These are phyloP conservation scores for Siphlonurus alternatus DNA, from an alignment of 2,888 invertebrate species.

Conservation along the genomic window DNA sequence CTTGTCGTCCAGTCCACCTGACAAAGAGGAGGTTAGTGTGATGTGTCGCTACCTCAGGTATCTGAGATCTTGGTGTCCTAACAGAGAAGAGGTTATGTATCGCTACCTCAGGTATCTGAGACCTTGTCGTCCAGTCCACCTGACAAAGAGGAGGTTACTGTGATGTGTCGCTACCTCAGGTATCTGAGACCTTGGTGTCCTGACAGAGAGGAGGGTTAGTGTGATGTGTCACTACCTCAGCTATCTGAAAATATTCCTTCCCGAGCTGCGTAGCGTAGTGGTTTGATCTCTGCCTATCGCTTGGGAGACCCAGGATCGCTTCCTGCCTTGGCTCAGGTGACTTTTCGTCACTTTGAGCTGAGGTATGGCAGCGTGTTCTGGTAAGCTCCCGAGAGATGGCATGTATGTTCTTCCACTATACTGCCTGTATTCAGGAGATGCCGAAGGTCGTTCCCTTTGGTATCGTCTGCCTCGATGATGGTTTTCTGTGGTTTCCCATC, in stretches of 20 bases:
- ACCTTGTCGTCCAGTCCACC: conserved; percentile 40
- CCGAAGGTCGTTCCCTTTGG: no score
- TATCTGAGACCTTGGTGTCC: conserved; percentile 33
- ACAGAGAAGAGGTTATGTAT: conserved; percentile 24
- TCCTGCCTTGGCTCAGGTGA: no score
- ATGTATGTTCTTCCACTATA: no score
- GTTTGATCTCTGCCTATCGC: no score
- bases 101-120: conserved; percentile 29
- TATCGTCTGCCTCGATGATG: no score
- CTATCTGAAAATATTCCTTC: conserved; percentile 27
- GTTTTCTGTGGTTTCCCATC: no score
- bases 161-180: conserved; percentile 33
- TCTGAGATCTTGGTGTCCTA: conserved; percentile 36
- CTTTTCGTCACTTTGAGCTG: no score
- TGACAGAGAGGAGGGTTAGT: conserved; percentile 25
- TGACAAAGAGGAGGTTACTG: conserved; percentile 19
- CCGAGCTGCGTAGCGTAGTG: no score
- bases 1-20: conserved; percentile 39
- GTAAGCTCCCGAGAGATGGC: no score
- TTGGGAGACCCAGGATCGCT: no score
- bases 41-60: conserved; percentile 33
- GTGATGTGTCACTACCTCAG: conserved; percentile 32
- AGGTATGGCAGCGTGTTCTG: no score
- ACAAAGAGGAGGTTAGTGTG: conserved; percentile 18
- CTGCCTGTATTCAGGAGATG: no score